Percentiles rank a stretch among this genome's conserved stretches.
Evolutionary conservation across 2,113 vertebrate species (phyloP).

Genomic region (Phylloscopus trochilus): DNA sequence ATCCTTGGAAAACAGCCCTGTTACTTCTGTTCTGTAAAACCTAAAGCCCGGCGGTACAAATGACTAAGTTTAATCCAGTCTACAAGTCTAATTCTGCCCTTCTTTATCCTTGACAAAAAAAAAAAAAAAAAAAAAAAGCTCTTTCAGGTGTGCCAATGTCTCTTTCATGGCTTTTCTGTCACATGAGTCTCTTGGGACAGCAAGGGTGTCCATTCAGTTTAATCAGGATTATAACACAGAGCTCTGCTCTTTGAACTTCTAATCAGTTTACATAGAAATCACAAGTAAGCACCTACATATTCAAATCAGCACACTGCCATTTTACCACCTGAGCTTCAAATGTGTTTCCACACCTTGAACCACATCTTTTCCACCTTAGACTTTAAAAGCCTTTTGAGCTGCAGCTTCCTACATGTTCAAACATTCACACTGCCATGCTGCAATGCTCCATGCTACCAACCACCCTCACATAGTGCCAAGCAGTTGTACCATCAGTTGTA

Average conservation of each 20-base stretch:
- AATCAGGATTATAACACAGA: background rate
- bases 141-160: rapidly evolving
- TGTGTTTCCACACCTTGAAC: background rate
- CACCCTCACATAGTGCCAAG: background rate
- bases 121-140: background rate
- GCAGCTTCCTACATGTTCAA: background rate
- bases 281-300: background rate
- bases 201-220: background rate
- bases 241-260: background rate
- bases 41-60: background rate
- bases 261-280: background rate
- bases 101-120: background rate
- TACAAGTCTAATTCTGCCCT: background rate
- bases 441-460: background rate
- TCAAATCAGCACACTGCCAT: background rate
- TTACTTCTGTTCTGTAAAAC: slow-evolving; percentile 11
- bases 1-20: slow-evolving; percentile 38
- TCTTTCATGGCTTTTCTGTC: background rate
- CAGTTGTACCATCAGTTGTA: background rate
- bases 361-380: background rate
- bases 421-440: background rate
- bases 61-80: background rate
- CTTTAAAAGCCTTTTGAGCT: background rate
- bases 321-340: background rate
- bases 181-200: background rate